Evolutionary conservation across 2,113 vertebrate genomes (phyloP).

Genomic region (Sturnira hondurensis): DNA sequence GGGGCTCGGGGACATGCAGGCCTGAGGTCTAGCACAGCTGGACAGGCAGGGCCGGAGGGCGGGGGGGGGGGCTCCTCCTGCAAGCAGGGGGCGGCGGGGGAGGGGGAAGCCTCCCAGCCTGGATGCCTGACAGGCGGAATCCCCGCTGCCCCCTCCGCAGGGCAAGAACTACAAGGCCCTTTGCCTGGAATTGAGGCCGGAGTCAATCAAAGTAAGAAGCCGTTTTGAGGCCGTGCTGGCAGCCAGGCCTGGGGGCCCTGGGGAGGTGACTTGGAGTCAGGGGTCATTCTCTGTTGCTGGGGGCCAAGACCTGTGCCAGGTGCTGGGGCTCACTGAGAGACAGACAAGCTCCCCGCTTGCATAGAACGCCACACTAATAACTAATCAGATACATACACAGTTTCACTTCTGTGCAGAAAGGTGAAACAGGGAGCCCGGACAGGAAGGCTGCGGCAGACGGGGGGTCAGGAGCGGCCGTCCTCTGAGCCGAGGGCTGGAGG

Average conservation of each 20-base stretch:
- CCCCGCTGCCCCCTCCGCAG: neutral
- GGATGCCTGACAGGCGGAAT: neutral
- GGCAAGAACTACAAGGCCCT: constrained; percentile 50
- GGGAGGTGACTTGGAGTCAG: neutral
- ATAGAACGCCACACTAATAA: neutral
- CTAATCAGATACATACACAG: neutral
- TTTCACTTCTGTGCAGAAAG: neutral
- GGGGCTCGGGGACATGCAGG: accelerated
- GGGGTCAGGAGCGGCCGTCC: neutral
- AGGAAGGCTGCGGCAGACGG: accelerated
- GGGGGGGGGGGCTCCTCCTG: accelerated
- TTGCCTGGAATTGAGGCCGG: constrained; percentile 43
- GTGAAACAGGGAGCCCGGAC: neutral
- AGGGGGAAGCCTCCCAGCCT: neutral
- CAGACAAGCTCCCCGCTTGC: neutral
- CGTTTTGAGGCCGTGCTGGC: neutral
- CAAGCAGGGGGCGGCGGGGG: too few species aligned
- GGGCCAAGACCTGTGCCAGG: constrained; percentile 14
- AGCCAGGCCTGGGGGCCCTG: neutral
- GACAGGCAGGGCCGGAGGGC: neutral
- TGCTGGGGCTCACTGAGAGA: neutral
- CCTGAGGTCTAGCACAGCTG: neutral
- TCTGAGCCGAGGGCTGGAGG: neutral
- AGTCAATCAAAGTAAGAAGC: constrained; percentile 32
- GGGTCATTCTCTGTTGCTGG: neutral